Evolutionary conservation across 37 sponge, comb jelly and placozoan species (phyloP), one percentile per base, ranked within the genome.

Genomic region (Oscarella lobularis): DNA sequence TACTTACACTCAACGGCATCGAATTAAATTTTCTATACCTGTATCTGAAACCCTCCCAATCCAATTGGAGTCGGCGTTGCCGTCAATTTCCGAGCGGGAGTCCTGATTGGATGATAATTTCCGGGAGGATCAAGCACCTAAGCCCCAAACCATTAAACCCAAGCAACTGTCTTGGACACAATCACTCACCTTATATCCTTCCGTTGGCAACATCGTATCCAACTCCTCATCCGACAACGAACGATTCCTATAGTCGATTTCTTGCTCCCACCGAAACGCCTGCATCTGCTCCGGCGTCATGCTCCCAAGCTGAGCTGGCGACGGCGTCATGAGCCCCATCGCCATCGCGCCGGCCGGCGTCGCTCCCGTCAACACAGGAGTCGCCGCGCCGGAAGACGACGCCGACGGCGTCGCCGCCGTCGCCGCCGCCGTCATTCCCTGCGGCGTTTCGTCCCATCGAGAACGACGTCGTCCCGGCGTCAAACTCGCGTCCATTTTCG

Each of bases 201-300:
- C 98, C 73, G 84, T 87, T 20, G 98, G 98, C 78, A 96, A 89
- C 48, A 96, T 79, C 9, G 87, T 85, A 41, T 96, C 91, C 71
- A 96, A 87, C 70, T 96, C 98, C 27, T 89, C 93, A 74, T 96
- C 98, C 1, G 85, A 72, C 35, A 96, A 76, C 1, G 91, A 88
- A 4, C 98, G 33, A 82, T 96, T 96, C 41, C 98, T 73, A 67
- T 92, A 89, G 69, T 92, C 98, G 39, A 96, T 80, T 73, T 96
- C 98, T 40, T 74, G 77, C 75, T 92, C 90, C 98, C 93, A 96
- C 1, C 98, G 73, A 83, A 78, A 84, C 1, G 91, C 86, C 80
- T 92, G 98, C 85, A 96, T 79, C 87, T 96, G 98, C 67, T 96
- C 98, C 0, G 98, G 98, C 30, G 98, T 96, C 98, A 96, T 96